Evolutionary conservation across 2,888 invertebrate genomes (phyloP), one percentile per base, ranked within the genome.

Genomic region (Aethes cnicana): DNA sequence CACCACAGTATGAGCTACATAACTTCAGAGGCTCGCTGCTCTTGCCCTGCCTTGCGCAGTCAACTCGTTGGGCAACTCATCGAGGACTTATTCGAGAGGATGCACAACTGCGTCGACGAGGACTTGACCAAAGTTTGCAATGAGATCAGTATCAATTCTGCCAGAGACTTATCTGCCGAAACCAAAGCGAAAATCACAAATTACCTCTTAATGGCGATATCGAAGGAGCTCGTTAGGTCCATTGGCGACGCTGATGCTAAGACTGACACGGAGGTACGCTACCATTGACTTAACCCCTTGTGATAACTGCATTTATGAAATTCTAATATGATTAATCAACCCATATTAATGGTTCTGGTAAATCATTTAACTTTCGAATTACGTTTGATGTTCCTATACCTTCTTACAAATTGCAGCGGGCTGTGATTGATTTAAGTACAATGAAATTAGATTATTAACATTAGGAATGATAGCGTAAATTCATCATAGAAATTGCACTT

Each of bases 191-290:
- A 88, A 77, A 89, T 89, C 60, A 86, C 82, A 56, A 89, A 89
- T 81, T 89, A 88, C 73, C 84, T 89, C 62, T 69, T 89, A 68
- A 86, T 88, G 86, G 88, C 88, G 68, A 89, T 89, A 70, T 89
- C 89, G 35, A 89, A 89, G 71, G 89, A 89, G 65, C 83, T 89
- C 49, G 87, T 89, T 59, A 81, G 89, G 64, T 89, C 89, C 30
- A 89, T 89, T 56, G 89, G 89, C 46, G 89, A 89, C 56, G 89
- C 89, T 9, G 89, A 89, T 57, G 88, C 88, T 63, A 89, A 89
- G 77, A 89, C 89, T 69, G 89, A 89, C 68, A 87, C 89, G 32
- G 88, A 89, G 88, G 89, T 87, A 63, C 79, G 83, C 58, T 49
- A 54, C 55, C 44, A 54, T 42, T 85, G 73, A 84, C 82, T 85